phyloP scores from a whole-genome alignment of 2,113 vertebrate genomes.

The Phylloscopus trochilus region DNA sequence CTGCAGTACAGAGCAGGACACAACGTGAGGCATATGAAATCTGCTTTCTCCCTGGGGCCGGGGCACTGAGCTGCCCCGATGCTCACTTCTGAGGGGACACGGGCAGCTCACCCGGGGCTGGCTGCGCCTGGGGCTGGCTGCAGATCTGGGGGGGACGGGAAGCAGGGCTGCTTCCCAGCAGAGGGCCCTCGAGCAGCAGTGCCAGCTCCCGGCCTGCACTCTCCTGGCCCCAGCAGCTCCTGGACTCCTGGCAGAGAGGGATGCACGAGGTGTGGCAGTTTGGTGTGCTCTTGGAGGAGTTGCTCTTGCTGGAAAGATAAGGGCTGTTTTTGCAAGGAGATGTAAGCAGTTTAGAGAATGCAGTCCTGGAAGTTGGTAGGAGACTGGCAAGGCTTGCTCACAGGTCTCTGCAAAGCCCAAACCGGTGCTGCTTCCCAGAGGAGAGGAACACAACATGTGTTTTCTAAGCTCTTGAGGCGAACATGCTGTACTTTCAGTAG shows the following conservation, averaged over 20 bases:
- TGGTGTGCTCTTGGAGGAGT: not conserved
- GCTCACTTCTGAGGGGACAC: fast-evolving
- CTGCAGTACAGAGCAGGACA: not conserved
- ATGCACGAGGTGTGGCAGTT: fast-evolving
- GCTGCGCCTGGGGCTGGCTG: not conserved
- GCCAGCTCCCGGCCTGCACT: fast-evolving
- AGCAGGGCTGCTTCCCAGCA: not conserved
- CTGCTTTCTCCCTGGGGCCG: fast-evolving
- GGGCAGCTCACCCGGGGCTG: fast-evolving
- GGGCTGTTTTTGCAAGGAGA: not conserved
- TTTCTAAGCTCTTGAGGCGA: not conserved
- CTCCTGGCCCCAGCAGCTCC: not conserved
- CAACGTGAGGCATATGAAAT: not conserved
- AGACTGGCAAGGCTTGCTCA: not conserved
- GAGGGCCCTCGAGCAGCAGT: not conserved
- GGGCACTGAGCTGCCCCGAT: fast-evolving
- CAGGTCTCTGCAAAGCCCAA: not conserved
- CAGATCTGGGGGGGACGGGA: no score
- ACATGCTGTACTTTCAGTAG: fast-evolving
- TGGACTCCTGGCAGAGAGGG: not conserved
- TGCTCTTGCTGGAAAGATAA: not conserved
- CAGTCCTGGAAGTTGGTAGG: not conserved
- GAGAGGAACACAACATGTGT: fast-evolving
- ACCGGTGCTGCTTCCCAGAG: not conserved
- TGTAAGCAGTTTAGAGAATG: fast-evolving